Evolutionary conservation across 1,140 invertebrate genomes (phyloP).

Genomic region (Drosophila suzukii): DNA sequence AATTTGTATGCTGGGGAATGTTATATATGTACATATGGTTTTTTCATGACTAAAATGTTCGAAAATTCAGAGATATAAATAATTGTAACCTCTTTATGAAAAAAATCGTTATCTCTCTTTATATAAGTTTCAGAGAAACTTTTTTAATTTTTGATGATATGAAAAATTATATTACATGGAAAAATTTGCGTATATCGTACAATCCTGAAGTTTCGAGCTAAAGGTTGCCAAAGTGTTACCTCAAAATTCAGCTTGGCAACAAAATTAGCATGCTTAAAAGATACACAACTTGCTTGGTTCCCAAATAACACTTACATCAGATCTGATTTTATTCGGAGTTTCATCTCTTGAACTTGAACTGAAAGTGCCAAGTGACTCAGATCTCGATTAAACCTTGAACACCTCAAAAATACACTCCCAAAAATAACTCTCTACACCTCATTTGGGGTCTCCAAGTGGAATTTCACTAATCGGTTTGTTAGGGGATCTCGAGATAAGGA

Average conservation of each 20-base stretch:
- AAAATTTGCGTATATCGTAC: constrained; percentile 19
- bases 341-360: constrained; percentile 14
- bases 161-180: background rate
- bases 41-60: background rate
- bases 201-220: constrained; percentile 11
- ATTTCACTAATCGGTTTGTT: constrained; percentile 13
- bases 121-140: too few relatives aligned
- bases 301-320: constrained; percentile 9
- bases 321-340: background rate
- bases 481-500: constrained; percentile 9
- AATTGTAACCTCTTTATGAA: background rate
- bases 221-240: background rate
- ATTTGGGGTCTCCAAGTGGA: constrained; percentile 17
- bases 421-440: background rate
- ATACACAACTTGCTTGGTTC: background rate
- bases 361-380: constrained; percentile 19
- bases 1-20: background rate
- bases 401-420: constrained; percentile 4
- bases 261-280: constrained; percentile 23
- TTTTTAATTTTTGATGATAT: background rate
- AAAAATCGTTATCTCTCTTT: too few relatives aligned
- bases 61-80: background rate
- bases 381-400: constrained; percentile 10
- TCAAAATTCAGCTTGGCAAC: constrained; percentile 24
- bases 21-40: background rate